Conservation (phyloP, 2,888 invertebrate species). For the Meganola albula region DNA sequence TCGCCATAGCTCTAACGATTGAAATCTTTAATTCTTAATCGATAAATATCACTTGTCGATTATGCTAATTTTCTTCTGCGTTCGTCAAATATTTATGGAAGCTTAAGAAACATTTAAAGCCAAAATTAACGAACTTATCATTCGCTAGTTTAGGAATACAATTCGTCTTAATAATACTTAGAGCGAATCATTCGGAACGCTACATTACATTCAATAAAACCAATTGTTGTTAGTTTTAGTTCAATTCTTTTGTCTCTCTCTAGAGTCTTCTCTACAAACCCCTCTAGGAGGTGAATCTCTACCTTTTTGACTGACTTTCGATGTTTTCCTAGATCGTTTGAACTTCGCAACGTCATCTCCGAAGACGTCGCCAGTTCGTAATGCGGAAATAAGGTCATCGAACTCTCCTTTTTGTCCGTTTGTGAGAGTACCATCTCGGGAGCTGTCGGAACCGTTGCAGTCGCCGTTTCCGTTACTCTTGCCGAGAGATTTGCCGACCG, state of each 20-base stretch:
- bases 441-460: slow-evolving; percentile 71
- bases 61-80: slow-evolving; percentile 27
- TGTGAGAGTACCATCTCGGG: slow-evolving; percentile 53
- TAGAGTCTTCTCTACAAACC: slow-evolving; percentile 64
- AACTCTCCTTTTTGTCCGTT: slow-evolving; percentile 89
- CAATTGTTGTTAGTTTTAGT: slow-evolving; percentile 19
- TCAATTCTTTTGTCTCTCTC: slow-evolving; percentile 70
- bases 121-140: slow-evolving; percentile 14
- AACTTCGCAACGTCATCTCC: slow-evolving; percentile 97
- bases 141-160: slow-evolving; percentile 6
- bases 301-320: slow-evolving; percentile 63
- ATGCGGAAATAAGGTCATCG: slow-evolving; percentile 95
- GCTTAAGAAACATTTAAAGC: slow-evolving; percentile 21
- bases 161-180: slow-evolving; percentile 14
- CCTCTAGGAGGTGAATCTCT: slow-evolving; percentile 66
- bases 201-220: slow-evolving; percentile 23
- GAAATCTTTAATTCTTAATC: no score
- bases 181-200: slow-evolving; percentile 27
- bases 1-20: no score
- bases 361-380: slow-evolving; percentile 96
- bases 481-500: slow-evolving; percentile 83
- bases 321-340: slow-evolving; percentile 65
- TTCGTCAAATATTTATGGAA: slow-evolving; percentile 14
- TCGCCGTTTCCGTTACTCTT: slow-evolving; percentile 75
- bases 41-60: slow-evolving; percentile 32